These are phyloP conservation scores for Huso huso DNA, from an alignment of 2,797 vertebrate species.

Conservation along the genomic window DNA sequence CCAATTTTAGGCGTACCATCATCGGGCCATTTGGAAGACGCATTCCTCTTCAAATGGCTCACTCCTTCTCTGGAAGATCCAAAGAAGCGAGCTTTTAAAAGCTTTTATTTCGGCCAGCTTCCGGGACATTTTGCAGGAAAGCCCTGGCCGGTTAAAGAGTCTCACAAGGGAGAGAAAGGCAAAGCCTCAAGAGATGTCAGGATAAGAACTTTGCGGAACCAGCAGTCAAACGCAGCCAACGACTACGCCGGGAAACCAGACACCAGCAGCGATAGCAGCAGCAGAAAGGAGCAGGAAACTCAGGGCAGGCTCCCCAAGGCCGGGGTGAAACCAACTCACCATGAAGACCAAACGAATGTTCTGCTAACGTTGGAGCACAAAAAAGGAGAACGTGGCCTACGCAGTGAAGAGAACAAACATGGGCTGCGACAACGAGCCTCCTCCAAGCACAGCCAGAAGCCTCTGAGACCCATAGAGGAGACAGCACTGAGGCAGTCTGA, in stretches of 20 bases:
- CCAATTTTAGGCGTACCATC: conserved; percentile 26
- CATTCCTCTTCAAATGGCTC: conserved; percentile 32
- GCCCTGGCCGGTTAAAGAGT: conserved; percentile 4
- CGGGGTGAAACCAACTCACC: not conserved
- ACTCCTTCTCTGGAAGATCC: conserved; percentile 13
- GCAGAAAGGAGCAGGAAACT: not conserved
- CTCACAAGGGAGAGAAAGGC: conserved; percentile 5
- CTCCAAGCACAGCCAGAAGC: conserved; percentile 51
- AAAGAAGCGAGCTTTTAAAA: conserved; percentile 22
- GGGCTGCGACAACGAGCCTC: conserved; percentile 55
- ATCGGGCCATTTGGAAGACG: conserved; percentile 32
- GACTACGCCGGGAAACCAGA: not conserved
- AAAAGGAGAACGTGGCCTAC: conserved; percentile 48
- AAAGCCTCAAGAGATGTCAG: conserved; percentile 7
- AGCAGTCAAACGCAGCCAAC: conserved; percentile 24
- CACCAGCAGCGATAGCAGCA: not conserved
- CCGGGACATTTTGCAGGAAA: not conserved
- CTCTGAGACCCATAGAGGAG: conserved; percentile 63
- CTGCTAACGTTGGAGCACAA: conserved; percentile 38
- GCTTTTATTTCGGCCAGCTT: conserved; percentile 24
- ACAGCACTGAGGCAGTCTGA: conserved; percentile 64
- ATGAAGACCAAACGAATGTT: conserved; percentile 41
- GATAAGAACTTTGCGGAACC: conserved; percentile 50
- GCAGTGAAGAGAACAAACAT: conserved; percentile 49
- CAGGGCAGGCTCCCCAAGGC: not conserved